Conservation (phyloP, 2,888 invertebrate species). For the Alloscopus bannaensis region DNA sequence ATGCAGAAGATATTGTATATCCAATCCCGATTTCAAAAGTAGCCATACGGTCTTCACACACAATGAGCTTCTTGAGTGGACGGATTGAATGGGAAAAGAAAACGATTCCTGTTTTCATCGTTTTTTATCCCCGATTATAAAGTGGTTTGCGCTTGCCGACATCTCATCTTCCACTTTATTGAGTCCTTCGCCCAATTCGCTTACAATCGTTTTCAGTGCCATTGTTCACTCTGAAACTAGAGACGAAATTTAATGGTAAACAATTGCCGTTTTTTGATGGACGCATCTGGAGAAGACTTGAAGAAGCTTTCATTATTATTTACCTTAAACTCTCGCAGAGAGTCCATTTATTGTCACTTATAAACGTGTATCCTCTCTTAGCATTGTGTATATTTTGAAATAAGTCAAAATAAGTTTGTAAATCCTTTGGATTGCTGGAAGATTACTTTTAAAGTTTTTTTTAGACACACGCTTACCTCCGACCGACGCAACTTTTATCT, state of each 20-base stretch:
- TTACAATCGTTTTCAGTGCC: neutral
- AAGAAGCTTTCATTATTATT: constrained; percentile 1
- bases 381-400: no score
- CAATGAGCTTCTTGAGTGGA: constrained; percentile 9
- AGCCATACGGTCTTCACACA: constrained; percentile 22
- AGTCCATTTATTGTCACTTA: no score
- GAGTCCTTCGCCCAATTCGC: neutral
- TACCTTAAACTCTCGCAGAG: no score
- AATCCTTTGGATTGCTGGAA: no score
- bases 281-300: neutral
- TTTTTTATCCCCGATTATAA: constrained; percentile 28
- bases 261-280: constrained; percentile 3
- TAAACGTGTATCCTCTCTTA: no score
- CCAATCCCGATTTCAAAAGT: neutral
- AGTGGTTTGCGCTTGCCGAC: constrained; percentile 52
- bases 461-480: neutral
- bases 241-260: constrained; percentile 29
- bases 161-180: neutral
- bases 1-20: no score
- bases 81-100: constrained; percentile 6
- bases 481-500: constrained; percentile 31
- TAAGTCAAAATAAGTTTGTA: no score
- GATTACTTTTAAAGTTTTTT: no score
- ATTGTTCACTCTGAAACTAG: constrained; percentile 9
- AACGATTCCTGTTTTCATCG: constrained; percentile 46